A percentile compares a stretch with the other conserved stretches of the same genome.
Conservation (phyloP, 2,888 invertebrate genomes). For the Chrysopilus asiliformis region DNA sequence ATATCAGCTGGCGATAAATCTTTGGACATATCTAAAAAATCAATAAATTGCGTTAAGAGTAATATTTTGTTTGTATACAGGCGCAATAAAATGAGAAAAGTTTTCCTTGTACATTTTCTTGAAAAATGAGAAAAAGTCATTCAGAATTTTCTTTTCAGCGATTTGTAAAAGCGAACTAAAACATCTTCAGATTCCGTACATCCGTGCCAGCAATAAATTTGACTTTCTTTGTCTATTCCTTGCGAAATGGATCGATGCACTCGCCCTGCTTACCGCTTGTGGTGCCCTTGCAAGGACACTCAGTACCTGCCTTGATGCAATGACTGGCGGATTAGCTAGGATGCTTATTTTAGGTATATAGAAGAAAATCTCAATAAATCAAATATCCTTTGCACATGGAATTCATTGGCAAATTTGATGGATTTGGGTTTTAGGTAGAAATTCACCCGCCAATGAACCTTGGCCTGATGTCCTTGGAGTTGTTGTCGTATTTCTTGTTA, state of each 20-base stretch:
- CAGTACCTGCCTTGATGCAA: conserved; percentile 44
- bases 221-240: conserved; percentile 37
- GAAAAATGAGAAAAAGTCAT: too few species aligned
- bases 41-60: too few species aligned
- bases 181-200: conserved; percentile 34
- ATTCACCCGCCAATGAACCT: conserved; percentile 37
- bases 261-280: conserved; percentile 40
- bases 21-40: too few species aligned
- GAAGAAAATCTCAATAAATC: not conserved
- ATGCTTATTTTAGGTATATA: conserved; percentile 39
- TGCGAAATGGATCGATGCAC: conserved; percentile 41
- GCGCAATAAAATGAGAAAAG: too few species aligned
- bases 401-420: not conserved
- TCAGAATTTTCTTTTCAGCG: conserved; percentile 20
- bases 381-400: not conserved
- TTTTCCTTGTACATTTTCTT: too few species aligned
- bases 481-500: conserved; percentile 40
- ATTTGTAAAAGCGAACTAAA: conserved; percentile 31
- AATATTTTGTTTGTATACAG: too few species aligned
- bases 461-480: conserved; percentile 46
- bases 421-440: conserved; percentile 24
- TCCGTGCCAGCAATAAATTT: conserved; percentile 36
- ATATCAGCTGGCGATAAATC: too few species aligned
- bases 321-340: conserved; percentile 41
- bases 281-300: conserved; percentile 41